Conservation (phyloP, 1,140 invertebrate genomes). For the Lepidurus couesii region DNA sequence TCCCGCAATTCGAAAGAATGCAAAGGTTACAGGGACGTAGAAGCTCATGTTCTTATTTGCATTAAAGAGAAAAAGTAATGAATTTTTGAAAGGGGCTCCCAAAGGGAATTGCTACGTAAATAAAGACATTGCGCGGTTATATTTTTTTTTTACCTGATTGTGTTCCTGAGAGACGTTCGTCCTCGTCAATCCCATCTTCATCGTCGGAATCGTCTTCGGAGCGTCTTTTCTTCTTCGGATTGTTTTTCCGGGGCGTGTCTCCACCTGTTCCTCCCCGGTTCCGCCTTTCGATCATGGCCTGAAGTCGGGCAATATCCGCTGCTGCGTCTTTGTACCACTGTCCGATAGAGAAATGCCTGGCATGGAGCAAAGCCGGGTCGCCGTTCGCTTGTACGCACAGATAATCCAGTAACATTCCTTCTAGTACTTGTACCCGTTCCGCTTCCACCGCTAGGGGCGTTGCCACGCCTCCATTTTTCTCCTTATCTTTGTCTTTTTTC, state of each 20-base stretch:
- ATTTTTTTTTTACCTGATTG: background rate
- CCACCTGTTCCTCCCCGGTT: constrained; percentile 13
- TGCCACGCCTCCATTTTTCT: constrained; percentile 38
- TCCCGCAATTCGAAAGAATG: too few relatives aligned
- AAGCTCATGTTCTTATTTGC: too few relatives aligned
- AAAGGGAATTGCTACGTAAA: background rate
- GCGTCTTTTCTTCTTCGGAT: constrained; percentile 37
- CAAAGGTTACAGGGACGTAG: too few relatives aligned
- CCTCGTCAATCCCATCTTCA: constrained; percentile 31
- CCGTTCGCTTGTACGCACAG: constrained; percentile 87
- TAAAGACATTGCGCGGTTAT: background rate
- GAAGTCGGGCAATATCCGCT: constrained; percentile 59
- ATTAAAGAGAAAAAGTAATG: too few relatives aligned
- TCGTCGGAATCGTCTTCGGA: constrained; percentile 40
- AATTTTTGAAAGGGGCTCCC: too few relatives aligned
- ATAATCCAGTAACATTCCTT: constrained; percentile 91
- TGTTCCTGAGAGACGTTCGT: constrained; percentile 35
- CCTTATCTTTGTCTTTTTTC: constrained; percentile 34
- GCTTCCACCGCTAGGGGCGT: constrained; percentile 56
- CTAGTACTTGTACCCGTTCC: constrained; percentile 82
- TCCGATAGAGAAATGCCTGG: constrained; percentile 90
- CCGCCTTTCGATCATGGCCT: constrained; percentile 39
- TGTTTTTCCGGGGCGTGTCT: background rate
- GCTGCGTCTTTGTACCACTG: constrained; percentile 94
- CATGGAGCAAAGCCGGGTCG: constrained; percentile 78